A percentile compares a stretch with the other conserved stretches of the same genome.
Evolutionary conservation across 2,797 vertebrate genomes (phyloP).

Genomic region (Phylloscopus collybita): DNA sequence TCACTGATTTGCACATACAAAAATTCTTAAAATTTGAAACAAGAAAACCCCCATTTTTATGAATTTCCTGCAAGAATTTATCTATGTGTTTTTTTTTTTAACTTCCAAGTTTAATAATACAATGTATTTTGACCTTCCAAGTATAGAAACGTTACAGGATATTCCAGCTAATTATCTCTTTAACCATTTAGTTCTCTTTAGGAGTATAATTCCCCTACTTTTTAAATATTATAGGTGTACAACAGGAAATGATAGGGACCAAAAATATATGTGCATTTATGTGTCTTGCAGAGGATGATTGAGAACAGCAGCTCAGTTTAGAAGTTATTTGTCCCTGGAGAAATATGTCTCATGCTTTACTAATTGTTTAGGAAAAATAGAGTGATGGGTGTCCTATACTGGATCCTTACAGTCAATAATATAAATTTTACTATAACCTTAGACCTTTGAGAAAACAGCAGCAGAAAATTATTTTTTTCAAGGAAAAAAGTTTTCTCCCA

Average conservation of each 20-base stretch:
- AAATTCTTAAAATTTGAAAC: background rate
- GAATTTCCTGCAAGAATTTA: background rate
- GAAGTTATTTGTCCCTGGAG: background rate
- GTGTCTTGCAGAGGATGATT: background rate
- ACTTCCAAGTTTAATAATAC: background rate
- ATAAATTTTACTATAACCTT: background rate
- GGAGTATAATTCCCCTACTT: background rate
- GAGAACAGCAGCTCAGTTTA: background rate
- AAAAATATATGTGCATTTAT: background rate
- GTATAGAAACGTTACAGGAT: background rate
- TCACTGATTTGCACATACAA: background rate
- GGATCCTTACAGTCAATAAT: background rate
- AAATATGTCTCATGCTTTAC: background rate
- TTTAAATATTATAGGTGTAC: background rate
- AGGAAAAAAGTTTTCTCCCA: background rate
- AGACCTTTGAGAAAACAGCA: background rate
- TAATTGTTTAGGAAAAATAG: background rate
- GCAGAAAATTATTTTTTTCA: background rate
- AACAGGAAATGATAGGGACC: background rate
- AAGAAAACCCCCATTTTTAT: fast-evolving
- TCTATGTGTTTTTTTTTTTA: fast-evolving
- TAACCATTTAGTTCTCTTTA: background rate
- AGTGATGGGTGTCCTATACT: background rate
- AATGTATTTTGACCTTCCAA: background rate
- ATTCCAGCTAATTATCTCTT: background rate